Conservation (phyloP, 2,113 vertebrate species). For the Cricetomys ansorgei region DNA sequence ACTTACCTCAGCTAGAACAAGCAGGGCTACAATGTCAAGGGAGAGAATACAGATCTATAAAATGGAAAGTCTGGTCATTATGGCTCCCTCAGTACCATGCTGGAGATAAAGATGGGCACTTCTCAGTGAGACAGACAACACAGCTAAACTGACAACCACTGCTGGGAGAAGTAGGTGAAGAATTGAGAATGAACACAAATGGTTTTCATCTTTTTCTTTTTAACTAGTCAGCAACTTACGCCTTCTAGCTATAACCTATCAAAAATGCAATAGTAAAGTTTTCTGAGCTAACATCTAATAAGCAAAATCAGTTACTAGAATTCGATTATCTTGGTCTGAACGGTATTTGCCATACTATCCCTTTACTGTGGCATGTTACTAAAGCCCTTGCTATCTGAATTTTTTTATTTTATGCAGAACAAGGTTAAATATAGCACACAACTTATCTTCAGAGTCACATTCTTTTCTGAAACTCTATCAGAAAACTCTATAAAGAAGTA, state of each 20-base stretch:
- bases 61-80: slow-evolving; percentile 1
- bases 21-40: slow-evolving; percentile 54
- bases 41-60: slow-evolving; percentile 57
- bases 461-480: slow-evolving; percentile 18
- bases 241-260: not conserved
- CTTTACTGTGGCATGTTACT: slow-evolving; percentile 3
- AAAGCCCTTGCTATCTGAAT: slow-evolving; percentile 38
- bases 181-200: not conserved
- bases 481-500: not conserved
- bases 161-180: not conserved
- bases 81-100: not conserved
- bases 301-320: not conserved
- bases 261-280: not conserved
- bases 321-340: slow-evolving; percentile 1
- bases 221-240: not conserved
- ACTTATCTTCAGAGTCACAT: not conserved
- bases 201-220: not conserved
- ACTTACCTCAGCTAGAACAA: slow-evolving; percentile 68
- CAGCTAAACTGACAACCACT: not conserved
- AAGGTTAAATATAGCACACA: not conserved
- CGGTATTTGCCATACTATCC: not conserved
- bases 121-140: not conserved
- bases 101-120: not conserved
- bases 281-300: not conserved
- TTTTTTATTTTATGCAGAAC: slow-evolving; percentile 16